These are phyloP conservation scores for Parazoanthus atlanticus DNA, from an alignment of 92 coral and sea anemone species.

Conservation along the genomic window DNA sequence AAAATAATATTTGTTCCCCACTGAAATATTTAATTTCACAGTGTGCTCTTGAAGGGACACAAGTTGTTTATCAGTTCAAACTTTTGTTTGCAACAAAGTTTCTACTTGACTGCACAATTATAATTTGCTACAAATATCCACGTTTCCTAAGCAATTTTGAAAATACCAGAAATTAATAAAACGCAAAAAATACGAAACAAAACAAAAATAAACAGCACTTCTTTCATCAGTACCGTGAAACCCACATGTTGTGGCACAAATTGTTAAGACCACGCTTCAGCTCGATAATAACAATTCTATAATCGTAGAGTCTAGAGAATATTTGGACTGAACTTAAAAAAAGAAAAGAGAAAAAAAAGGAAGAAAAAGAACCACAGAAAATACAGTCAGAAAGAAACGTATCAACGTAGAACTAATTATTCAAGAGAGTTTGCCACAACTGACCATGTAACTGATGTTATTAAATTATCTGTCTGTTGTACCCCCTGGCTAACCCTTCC, in stretches of 20 bases:
- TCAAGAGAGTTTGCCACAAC: too few species aligned
- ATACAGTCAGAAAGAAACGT: too few species aligned
- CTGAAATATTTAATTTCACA: neutral
- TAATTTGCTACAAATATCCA: neutral
- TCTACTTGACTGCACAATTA: neutral
- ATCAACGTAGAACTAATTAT: too few species aligned
- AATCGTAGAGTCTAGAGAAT: too few species aligned
- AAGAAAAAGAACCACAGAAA: too few species aligned
- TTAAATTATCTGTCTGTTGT: too few species aligned
- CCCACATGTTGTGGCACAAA: neutral
- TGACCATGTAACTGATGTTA: too few species aligned
- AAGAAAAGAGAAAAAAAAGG: too few species aligned
- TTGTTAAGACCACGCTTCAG: too few species aligned
- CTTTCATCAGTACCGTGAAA: neutral
- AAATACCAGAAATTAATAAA: neutral
- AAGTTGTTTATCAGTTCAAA: neutral
- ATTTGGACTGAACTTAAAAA: too few species aligned
- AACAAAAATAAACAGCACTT: neutral
- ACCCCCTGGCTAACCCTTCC: too few species aligned
- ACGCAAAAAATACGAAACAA: neutral
- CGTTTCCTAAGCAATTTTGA: constrained; percentile 1
- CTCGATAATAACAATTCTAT: too few species aligned
- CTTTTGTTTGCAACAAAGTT: neutral
- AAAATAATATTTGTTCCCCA: neutral
- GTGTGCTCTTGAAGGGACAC: neutral